Conservation (phyloP, 2,797 vertebrate species). For the Poecilia velifera region DNA sequence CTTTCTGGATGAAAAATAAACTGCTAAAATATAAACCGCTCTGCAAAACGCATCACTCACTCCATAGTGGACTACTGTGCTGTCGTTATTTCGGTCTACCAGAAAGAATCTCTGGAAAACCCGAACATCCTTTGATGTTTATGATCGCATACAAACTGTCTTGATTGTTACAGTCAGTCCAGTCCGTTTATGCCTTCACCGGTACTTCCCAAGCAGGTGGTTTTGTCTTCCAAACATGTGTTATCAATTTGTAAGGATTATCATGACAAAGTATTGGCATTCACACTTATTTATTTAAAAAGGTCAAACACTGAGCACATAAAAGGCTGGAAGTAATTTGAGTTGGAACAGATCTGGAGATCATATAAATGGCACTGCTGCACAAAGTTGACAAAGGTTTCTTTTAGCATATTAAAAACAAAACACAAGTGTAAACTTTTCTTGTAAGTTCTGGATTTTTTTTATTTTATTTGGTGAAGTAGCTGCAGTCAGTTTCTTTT, state of each 20-base stretch:
- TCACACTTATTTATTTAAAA: conserved; percentile 29
- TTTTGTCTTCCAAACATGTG: conserved; percentile 54
- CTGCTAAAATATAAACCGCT: background rate
- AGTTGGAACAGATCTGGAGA: background rate
- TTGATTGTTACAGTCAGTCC: background rate
- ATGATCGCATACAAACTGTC: background rate
- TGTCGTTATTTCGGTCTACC: background rate
- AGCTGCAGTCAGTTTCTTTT: background rate
- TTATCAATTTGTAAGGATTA: conserved; percentile 39
- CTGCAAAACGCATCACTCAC: background rate
- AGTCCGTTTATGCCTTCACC: background rate
- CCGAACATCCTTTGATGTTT: conserved; percentile 10
- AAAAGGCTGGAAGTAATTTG: conserved; percentile 1
- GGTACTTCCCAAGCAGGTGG: conserved; percentile 41
- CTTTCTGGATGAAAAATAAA: background rate
- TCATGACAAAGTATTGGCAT: background rate
- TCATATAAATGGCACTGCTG: conserved; percentile 14
- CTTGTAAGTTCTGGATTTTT: background rate
- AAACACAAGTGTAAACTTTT: background rate
- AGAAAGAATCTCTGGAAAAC: background rate
- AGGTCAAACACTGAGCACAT: conserved; percentile 2
- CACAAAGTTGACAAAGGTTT: conserved; percentile 1
- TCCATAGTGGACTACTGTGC: background rate
- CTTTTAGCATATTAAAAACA: background rate
- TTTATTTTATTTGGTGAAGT: background rate